A percentile compares a stretch with the other conserved stretches of the same genome.
Conservation (phyloP, 2,888 invertebrate genomes). For the Acronicta aceris region DNA sequence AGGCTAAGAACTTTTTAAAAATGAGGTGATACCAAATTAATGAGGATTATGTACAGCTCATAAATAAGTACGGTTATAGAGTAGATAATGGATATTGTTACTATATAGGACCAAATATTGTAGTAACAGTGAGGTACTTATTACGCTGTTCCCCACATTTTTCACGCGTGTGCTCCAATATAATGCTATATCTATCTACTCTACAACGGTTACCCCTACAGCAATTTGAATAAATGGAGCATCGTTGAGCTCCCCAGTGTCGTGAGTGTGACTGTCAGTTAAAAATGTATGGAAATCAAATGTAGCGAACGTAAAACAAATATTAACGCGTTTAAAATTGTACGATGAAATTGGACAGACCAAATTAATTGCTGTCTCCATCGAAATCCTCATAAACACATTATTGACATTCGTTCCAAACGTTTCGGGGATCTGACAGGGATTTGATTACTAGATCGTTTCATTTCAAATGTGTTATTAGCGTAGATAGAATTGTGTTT, state of each 20-base stretch:
- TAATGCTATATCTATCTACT: neutral
- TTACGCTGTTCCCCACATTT: neutral
- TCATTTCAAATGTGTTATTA: too few relatives aligned
- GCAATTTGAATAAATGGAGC: conserved; percentile 42
- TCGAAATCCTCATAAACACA: conserved; percentile 14
- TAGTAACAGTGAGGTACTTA: too few relatives aligned
- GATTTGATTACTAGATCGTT: too few relatives aligned
- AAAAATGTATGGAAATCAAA: conserved; percentile 43
- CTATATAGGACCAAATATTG: too few relatives aligned
- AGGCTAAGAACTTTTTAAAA: too few relatives aligned
- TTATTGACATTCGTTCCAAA: conserved; percentile 12
- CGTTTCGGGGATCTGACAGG: conserved; percentile 10
- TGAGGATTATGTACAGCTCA: too few relatives aligned
- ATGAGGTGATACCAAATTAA: too few relatives aligned
- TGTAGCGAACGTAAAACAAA: conserved; percentile 33
- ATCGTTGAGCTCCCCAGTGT: conserved; percentile 34
- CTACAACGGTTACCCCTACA: conserved; percentile 31
- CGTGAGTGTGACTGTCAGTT: conserved; percentile 19
- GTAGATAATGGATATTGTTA: too few relatives aligned
- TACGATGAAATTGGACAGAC: conserved; percentile 5
- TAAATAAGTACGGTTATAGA: too few relatives aligned
- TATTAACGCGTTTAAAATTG: conserved; percentile 16
- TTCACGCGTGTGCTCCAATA: neutral
- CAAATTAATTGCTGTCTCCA: conserved; percentile 16
- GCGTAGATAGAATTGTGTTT: too few relatives aligned